Evolutionary conservation across 2,797 vertebrate species (phyloP).

Genomic region (Erithacus rubecula): DNA sequence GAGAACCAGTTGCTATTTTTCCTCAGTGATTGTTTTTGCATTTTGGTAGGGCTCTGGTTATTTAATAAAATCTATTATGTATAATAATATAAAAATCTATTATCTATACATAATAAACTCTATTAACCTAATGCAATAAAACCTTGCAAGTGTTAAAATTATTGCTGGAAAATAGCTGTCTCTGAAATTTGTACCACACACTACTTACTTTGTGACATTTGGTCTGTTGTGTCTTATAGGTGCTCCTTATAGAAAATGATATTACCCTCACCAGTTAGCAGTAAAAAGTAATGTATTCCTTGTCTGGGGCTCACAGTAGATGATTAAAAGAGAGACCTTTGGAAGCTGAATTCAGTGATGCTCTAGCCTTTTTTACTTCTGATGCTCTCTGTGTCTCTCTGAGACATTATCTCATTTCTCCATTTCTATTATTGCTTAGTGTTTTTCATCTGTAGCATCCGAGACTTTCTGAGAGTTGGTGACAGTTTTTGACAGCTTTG

Average conservation of each 20-base stretch:
- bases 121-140: background rate
- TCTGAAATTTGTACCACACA: background rate
- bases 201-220: slow-evolving; percentile 14
- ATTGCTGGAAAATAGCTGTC: slow-evolving; percentile 1
- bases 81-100: too few relatives aligned
- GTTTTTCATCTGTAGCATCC: background rate
- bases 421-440: background rate
- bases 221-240: background rate
- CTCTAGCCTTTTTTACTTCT: background rate
- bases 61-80: background rate
- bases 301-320: background rate
- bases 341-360: background rate
- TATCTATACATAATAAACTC: background rate
- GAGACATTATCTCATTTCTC: background rate
- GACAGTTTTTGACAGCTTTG: background rate
- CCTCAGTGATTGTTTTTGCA: background rate
- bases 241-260: background rate
- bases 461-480: background rate
- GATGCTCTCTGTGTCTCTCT: background rate
- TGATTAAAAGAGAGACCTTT: slow-evolving; percentile 16
- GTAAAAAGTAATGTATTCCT: slow-evolving; percentile 5
- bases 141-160: background rate
- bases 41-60: background rate
- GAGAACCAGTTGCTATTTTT: background rate
- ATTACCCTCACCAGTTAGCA: background rate